Conservation (phyloP, 2,888 invertebrate species). For the Eupithecia inturbata region DNA sequence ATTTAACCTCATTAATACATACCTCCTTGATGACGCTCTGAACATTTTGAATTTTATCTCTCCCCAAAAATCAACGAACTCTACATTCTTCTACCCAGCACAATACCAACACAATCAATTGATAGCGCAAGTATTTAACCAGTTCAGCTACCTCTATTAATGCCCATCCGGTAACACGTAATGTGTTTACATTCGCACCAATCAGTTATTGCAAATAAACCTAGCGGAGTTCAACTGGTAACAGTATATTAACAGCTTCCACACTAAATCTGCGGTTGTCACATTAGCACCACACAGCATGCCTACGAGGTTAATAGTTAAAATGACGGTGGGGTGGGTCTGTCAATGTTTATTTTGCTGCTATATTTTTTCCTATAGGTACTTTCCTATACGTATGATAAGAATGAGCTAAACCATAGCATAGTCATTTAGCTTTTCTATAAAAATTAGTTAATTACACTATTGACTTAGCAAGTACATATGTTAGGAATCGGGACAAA, state of each 20-base stretch:
- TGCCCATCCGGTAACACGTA: conserved; percentile 37
- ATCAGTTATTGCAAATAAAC: conserved; percentile 35
- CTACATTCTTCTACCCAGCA: neutral
- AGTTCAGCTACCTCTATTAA: conserved; percentile 37
- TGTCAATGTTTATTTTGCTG: neutral
- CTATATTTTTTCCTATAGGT: neutral
- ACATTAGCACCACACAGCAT: neutral
- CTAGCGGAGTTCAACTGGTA: conserved; percentile 2
- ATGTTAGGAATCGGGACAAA: neutral
- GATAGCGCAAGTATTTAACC: conserved; percentile 11
- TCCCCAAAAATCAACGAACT: neutral
- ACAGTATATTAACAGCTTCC: neutral
- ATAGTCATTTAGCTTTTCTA: too few species aligned
- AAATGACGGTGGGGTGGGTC: neutral
- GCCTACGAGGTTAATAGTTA: neutral
- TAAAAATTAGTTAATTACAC: neutral
- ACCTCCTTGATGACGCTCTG: neutral
- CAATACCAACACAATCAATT: neutral
- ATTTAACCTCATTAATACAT: neutral
- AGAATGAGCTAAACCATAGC: too few species aligned
- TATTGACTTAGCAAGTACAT: neutral
- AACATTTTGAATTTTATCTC: neutral
- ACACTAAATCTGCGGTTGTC: conserved; percentile 6
- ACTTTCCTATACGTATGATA: neutral
- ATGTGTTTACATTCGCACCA: conserved; percentile 43